Evolutionary conservation across 2,113 vertebrate genomes (phyloP).

Genomic region (Hydrochoerus hydrochaeris): DNA sequence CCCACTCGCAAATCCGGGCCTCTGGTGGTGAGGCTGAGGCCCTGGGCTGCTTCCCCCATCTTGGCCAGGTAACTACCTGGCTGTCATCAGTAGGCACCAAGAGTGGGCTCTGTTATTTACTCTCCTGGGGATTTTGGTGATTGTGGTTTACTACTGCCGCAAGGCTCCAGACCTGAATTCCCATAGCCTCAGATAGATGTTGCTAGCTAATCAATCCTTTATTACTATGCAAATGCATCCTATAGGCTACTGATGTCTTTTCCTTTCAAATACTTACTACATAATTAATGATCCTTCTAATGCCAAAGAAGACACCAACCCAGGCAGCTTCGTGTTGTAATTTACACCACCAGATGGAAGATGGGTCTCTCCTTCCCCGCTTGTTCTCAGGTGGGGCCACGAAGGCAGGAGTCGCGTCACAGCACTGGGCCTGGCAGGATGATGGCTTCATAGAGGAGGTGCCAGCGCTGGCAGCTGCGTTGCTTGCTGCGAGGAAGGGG

Average conservation of each 20-base stretch:
- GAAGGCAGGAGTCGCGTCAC: background rate
- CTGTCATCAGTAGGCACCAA: constrained; percentile 41
- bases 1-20: background rate
- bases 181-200: constrained; percentile 71
- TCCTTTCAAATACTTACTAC: constrained; percentile 75
- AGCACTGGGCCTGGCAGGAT: background rate
- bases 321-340: constrained; percentile 63
- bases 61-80: background rate
- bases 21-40: background rate
- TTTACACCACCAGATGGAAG: constrained; percentile 63
- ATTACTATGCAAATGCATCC: constrained; percentile 80
- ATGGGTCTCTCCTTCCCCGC: constrained; percentile 44
- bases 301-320: constrained; percentile 70
- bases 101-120: constrained; percentile 73
- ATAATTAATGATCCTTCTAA: constrained; percentile 79
- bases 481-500: background rate
- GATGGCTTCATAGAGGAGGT: rapidly evolving
- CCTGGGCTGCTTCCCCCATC: background rate
- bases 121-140: constrained; percentile 73
- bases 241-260: constrained; percentile 72
- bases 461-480: background rate
- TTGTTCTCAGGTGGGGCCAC: background rate
- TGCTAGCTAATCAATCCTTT: constrained; percentile 80
- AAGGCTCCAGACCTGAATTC: constrained; percentile 68
- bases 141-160: constrained; percentile 68